These are phyloP conservation scores for Lepeophtheirus salmonis DNA, from an alignment of 1,140 invertebrate genomes.

Conservation along the genomic window DNA sequence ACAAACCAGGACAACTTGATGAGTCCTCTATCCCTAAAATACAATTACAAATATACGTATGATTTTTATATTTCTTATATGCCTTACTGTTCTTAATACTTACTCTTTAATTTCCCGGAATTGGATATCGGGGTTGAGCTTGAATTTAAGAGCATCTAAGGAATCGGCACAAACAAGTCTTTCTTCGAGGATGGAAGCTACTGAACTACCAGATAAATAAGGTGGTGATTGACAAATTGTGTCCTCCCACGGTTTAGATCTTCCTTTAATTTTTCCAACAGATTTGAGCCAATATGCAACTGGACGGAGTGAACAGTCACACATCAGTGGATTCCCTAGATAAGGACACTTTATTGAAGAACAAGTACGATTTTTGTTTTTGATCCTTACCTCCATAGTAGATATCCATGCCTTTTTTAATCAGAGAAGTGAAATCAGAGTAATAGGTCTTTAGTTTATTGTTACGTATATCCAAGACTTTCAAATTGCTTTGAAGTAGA, in stretches of 20 bases:
- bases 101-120: conserved; percentile 1
- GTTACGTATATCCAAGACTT: neutral
- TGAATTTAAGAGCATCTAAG: neutral
- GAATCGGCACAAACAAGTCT: neutral
- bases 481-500: neutral
- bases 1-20: conserved; percentile 12
- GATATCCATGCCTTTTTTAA: conserved; percentile 4
- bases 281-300: conserved; percentile 3
- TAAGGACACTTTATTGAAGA: neutral
- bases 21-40: neutral
- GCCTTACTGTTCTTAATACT: neutral
- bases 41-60: neutral
- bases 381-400: conserved; percentile 2
- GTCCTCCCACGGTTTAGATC: neutral
- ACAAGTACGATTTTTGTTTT: neutral
- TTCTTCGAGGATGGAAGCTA: neutral
- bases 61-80: neutral
- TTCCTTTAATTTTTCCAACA: neutral
- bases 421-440: neutral
- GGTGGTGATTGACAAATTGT: neutral
- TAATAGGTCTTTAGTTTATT: neutral
- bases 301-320: neutral
- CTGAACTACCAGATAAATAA: neutral
- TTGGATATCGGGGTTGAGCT: conserved; percentile 3
- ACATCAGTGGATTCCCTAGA: conserved; percentile 1